Percentiles rank a stretch among this genome's conserved stretches.
These are phyloP conservation scores for Conus canariensis DNA, from an alignment of 2,888 invertebrate species.

Conservation along the genomic window DNA sequence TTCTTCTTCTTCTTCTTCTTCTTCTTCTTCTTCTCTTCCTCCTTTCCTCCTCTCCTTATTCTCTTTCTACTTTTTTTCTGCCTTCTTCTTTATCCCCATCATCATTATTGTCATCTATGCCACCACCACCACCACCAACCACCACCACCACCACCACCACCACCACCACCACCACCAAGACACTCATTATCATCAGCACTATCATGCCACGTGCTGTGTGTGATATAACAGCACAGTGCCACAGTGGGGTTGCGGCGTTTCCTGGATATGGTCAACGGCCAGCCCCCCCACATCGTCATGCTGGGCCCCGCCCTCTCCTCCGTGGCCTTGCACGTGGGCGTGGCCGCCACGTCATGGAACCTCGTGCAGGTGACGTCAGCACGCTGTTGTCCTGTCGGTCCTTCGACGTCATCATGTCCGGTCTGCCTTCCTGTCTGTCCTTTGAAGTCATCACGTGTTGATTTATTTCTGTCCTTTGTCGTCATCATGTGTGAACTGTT, in stretches of 20 bases:
- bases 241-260: constrained; percentile 29
- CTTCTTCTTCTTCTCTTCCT: too few species aligned
- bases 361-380: constrained; percentile 39
- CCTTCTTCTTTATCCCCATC: too few species aligned
- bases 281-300: constrained; percentile 38
- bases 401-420: not conserved
- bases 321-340: constrained; percentile 38
- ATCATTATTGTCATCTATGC: not conserved
- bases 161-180: not conserved
- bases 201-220: not conserved
- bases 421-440: too few species aligned
- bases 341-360: constrained; percentile 47
- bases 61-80: too few species aligned
- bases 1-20: too few species aligned
- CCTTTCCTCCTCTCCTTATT: too few species aligned
- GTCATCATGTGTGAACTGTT: too few species aligned
- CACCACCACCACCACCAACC: not conserved
- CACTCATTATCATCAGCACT: not conserved
- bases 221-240: constrained; percentile 30
- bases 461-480: too few species aligned
- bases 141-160: not conserved
- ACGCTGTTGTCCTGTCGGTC: too few species aligned
- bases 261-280: constrained; percentile 40
- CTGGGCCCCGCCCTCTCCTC: constrained; percentile 42
- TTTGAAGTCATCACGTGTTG: too few species aligned